Percentiles rank a stretch among this genome's conserved stretches.
phyloP scores from a whole-genome alignment of 2,797 vertebrate genomes.

The Lepilemur septentrionalis region DNA sequence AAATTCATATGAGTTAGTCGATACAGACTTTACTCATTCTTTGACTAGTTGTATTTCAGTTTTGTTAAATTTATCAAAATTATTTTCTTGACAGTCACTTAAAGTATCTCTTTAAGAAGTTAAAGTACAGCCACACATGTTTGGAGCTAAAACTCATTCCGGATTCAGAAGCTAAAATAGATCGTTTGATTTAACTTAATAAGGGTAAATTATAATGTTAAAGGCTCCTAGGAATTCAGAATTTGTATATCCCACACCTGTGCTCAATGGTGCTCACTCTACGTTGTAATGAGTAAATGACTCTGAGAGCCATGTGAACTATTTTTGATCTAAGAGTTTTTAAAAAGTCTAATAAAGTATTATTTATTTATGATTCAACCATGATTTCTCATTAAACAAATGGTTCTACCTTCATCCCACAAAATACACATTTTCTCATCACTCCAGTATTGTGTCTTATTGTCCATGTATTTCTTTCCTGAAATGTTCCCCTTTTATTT shows the following conservation, averaged over 20 bases:
- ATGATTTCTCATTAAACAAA: not conserved
- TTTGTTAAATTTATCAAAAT: not conserved
- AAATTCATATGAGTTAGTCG: not conserved
- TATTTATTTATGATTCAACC: not conserved
- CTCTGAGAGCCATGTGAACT: not conserved
- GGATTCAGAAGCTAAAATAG: not conserved
- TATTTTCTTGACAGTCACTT: not conserved
- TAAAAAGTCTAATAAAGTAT: not conserved
- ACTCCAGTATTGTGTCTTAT: rapidly evolving
- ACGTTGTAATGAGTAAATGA: too few species aligned
- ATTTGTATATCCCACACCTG: too few species aligned
- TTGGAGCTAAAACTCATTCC: not conserved
- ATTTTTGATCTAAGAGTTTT: not conserved
- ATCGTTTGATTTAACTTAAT: not conserved
- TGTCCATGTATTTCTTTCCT: not conserved
- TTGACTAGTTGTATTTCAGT: not conserved
- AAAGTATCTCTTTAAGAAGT: not conserved
- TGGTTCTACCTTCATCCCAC: not conserved
- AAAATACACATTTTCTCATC: not conserved
- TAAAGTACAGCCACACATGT: not conserved
- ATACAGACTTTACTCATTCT: not conserved
- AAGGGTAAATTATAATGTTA: too few species aligned
- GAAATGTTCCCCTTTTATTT: not conserved
- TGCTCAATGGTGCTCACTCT: not conserved
- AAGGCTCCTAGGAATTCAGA: not conserved